Evolutionary conservation across 2,113 vertebrate species (phyloP).

Genomic region (Saguinus imperator): DNA sequence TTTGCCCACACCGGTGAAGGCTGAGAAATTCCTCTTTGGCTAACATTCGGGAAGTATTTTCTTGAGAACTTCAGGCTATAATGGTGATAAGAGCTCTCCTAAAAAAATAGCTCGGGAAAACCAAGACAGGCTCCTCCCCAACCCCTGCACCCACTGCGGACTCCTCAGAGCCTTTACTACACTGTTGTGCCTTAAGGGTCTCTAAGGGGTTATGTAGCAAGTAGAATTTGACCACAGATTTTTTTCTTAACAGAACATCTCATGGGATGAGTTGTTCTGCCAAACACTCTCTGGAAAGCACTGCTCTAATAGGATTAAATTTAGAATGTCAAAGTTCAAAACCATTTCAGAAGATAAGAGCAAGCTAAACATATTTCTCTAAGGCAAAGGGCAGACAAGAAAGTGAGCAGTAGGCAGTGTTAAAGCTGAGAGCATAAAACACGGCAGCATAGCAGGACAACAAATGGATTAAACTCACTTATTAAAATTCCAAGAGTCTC

Average conservation of each 20-base stretch:
- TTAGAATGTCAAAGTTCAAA: slow-evolving; percentile 2
- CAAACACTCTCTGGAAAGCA: background rate
- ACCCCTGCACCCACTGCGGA: background rate
- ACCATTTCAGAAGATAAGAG: background rate
- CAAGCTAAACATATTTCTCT: background rate
- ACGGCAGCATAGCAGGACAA: background rate
- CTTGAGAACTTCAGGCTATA: background rate
- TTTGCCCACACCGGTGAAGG: background rate
- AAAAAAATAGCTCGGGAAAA: background rate
- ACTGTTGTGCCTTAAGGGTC: background rate
- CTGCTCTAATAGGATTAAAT: background rate
- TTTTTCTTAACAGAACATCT: background rate
- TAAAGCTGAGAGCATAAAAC: accelerated
- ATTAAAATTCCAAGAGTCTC: background rate
- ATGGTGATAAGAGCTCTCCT: background rate
- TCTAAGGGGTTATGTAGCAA: accelerated
- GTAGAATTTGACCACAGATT: background rate
- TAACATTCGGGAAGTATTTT: background rate
- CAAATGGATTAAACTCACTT: too few relatives aligned
- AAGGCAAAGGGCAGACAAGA: background rate
- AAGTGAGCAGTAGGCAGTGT: accelerated
- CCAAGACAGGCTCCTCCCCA: background rate
- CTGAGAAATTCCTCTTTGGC: background rate
- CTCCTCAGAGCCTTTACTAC: background rate
- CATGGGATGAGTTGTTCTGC: background rate